Base-by-base conservation (phyloP, 2,888 invertebrate genomes). In the Cataglyphis rosenhaueri region DNA sequence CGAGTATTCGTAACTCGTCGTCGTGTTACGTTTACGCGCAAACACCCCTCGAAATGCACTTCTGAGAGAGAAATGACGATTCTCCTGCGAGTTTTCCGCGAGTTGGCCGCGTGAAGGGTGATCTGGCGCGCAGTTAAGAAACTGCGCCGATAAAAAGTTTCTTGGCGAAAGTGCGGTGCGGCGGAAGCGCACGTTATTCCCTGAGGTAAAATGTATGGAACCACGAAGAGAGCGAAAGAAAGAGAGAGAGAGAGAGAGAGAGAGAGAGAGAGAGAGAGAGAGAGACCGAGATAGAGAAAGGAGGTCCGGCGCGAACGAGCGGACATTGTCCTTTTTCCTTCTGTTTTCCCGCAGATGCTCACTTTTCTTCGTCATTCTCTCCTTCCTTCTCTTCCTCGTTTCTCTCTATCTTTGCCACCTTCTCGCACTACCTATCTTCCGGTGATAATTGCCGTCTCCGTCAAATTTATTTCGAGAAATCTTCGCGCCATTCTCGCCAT, bases 101-200 rank as follows among this genome's bases (percentile, higher is more conserved):
- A 64, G 38, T 61, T 52, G 66, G 38, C 59, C 25, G 29, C 29
- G 59, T 78, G 75, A 84, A 84, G 84, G 82, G 75, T 41, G 79
- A 74, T 44, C 35, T 59, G 41, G 52, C 32, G 52, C 76, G 25
- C 57, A 35, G 81, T 85, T 82, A 81, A 85, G 79, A 57, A 86
- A 59, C 73, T 55, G 15, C 61, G n/a, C 68, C 61, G 84, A 84
- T 86, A 85, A 86, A 85, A 85, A 85, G 57, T 85, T 86, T 76
- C 85, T 65, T 41, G 84, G 74, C 78, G 75, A 74, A 84, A 85
- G 83, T 61, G 61, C 74, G 62, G 25, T 48, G 73, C 81, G 41
- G 75, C 68, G 29, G 44, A 52, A 32, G 68, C 32, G 44, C 61
- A 78, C 79, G 78, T 84, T 84, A 84, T 76, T 85, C 82, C 82